Percentiles rank a stretch among this genome's conserved stretches.
phyloP scores from a whole-genome alignment of 2,888 invertebrate species.

The Miltochrista miniata region DNA sequence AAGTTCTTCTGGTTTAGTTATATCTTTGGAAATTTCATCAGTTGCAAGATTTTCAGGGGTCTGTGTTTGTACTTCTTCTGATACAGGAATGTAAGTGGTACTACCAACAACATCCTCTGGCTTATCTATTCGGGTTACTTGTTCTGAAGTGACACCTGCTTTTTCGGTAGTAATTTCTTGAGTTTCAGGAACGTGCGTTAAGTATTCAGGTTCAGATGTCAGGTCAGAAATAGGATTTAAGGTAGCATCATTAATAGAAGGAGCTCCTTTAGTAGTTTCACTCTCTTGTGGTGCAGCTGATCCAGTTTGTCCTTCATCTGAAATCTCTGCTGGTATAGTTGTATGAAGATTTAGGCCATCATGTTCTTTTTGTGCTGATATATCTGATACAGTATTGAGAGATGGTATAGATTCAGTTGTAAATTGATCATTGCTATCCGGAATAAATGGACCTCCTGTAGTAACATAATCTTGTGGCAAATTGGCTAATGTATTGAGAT shows the following conservation, averaged over 20 bases:
- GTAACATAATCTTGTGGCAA: slow-evolving; percentile 13
- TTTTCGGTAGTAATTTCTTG: slow-evolving; percentile 14
- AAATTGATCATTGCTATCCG: slow-evolving; percentile 19
- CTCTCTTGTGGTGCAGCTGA: slow-evolving; percentile 3
- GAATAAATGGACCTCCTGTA: slow-evolving; percentile 2
- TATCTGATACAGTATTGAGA: slow-evolving; percentile 32
- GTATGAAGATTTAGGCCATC: slow-evolving; percentile 14
- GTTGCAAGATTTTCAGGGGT: slow-evolving; percentile 25
- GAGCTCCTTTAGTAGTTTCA: slow-evolving; percentile 8
- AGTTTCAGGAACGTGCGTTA: slow-evolving; percentile 11
- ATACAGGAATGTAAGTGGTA: slow-evolving; percentile 32
- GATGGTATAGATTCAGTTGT: slow-evolving; percentile 30
- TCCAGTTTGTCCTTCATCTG: slow-evolving; percentile 14
- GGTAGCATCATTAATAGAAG: slow-evolving; percentile 10
- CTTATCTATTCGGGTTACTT: neutral
- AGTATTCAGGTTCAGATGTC: slow-evolving; percentile 16
- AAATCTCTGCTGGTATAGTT: slow-evolving; percentile 11
- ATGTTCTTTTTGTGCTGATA: slow-evolving; percentile 21
- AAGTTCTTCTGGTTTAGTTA: slow-evolving; percentile 11
- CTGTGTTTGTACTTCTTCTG: slow-evolving; percentile 34
- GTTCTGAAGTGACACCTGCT: slow-evolving; percentile 10
- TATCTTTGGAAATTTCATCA: slow-evolving; percentile 9
- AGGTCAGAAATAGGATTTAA: slow-evolving; percentile 3
- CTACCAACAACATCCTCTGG: slow-evolving; percentile 16
- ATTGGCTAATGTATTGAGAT: slow-evolving; percentile 15